Evolutionary conservation across 2,888 invertebrate species (phyloP).

Genomic region (Camptogramma bilineatum): DNA sequence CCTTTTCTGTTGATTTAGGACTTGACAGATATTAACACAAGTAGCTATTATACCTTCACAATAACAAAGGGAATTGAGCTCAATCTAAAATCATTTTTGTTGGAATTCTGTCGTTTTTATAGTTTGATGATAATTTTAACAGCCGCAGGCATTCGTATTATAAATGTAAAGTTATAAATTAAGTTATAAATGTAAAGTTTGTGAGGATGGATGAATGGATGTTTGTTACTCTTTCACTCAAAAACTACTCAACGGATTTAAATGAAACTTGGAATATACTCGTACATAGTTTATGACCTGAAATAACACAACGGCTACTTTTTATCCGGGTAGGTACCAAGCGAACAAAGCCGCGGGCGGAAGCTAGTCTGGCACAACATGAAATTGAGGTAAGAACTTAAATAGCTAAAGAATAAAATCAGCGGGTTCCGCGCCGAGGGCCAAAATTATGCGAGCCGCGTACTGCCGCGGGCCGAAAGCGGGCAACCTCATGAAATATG

Average conservation of each 20-base stretch:
- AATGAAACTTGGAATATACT: no score
- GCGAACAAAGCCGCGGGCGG: no score
- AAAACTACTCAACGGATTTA: no score
- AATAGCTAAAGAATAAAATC: constrained; percentile 29
- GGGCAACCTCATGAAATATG: constrained; percentile 80
- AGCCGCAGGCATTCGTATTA: no score
- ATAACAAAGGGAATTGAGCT: constrained; percentile 46
- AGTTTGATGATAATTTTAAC: not conserved
- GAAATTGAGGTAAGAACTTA: not conserved
- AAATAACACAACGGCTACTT: no score
- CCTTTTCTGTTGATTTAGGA: constrained; percentile 78
- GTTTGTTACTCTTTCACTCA: no score
- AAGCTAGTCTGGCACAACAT: no score
- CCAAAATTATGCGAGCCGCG: constrained; percentile 70
- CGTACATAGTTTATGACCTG: no score
- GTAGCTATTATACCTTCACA: constrained; percentile 54
- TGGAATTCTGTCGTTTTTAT: not conserved
- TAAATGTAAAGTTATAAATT: no score
- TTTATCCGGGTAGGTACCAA: no score
- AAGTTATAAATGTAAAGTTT: no score
- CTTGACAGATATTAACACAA: constrained; percentile 69
- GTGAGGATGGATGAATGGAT: no score
- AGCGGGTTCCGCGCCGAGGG: constrained; percentile 27
- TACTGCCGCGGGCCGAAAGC: constrained; percentile 53
- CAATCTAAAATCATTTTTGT: constrained; percentile 8